A percentile compares a stretch with the other conserved stretches of the same genome.
These are phyloP conservation scores for Syrmaticus mikado DNA, from an alignment of 2,113 vertebrate genomes.

Conservation along the genomic window DNA sequence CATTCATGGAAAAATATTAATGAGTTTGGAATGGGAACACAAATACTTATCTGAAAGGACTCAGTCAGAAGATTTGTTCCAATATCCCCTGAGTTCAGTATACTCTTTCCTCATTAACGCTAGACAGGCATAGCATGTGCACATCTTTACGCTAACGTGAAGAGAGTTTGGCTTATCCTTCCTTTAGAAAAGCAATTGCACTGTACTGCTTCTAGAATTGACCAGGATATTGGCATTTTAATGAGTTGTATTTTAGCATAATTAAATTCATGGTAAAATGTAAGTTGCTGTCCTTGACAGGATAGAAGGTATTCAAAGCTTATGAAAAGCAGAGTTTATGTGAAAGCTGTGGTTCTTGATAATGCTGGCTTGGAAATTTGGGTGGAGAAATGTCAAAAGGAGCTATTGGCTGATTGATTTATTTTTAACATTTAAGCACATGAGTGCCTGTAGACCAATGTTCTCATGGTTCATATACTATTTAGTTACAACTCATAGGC, in stretches of 20 bases:
- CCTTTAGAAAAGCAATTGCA: background rate
- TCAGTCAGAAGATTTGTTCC: background rate
- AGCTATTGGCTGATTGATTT: background rate
- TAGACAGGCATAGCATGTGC: background rate
- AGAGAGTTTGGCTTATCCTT: background rate
- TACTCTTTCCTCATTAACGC: background rate
- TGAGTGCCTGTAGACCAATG: background rate
- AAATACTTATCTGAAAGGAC: background rate
- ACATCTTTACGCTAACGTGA: background rate
- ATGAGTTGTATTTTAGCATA: background rate
- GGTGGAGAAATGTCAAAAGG: background rate
- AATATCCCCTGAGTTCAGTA: background rate
- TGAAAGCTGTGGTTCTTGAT: background rate
- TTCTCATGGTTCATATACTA: background rate
- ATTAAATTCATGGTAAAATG: slow-evolving; percentile 21
- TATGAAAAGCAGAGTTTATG: background rate
- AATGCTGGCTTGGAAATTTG: background rate
- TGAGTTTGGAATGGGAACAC: background rate
- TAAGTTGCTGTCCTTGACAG: background rate
- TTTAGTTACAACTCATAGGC: background rate
- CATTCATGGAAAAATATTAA: background rate
- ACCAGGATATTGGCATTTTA: background rate
- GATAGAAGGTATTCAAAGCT: background rate
- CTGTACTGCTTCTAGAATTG: background rate
- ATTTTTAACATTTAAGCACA: background rate